These are phyloP conservation scores for Orycteropus afer DNA, from an alignment of 2,113 vertebrate species.

Conservation along the genomic window DNA sequence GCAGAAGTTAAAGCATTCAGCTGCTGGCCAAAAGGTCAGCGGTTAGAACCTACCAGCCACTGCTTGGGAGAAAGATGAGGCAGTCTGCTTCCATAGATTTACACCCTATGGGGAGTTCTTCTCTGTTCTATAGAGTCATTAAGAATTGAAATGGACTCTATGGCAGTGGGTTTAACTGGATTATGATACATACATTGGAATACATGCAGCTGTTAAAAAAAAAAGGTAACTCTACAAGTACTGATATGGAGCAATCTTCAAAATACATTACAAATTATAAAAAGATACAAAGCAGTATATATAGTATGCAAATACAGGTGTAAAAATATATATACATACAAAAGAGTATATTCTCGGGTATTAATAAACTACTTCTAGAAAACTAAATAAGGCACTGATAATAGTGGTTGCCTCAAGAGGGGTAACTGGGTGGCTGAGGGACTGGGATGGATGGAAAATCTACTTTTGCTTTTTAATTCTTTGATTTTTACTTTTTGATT, in stretches of 20 bases:
- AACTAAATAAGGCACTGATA: neutral
- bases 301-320: neutral
- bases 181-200: neutral
- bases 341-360: neutral
- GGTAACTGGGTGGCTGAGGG: neutral
- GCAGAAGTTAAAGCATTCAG: no score
- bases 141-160: no score
- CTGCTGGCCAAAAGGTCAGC: no score
- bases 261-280: neutral
- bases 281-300: slow-evolving; percentile 24
- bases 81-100: no score
- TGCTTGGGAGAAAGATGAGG: no score
- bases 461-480: slow-evolving; percentile 32
- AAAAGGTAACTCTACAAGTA: neutral
- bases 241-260: neutral
- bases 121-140: no score
- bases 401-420: neutral
- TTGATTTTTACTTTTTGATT: slow-evolving; percentile 27
- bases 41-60: no score
- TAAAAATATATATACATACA: neutral
- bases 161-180: no score
- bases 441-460: neutral
- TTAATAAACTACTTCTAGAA: neutral
- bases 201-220: neutral
- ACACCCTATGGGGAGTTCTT: no score